phyloP scores from a whole-genome alignment of 1,140 invertebrate genomes.

The Notospermus geniculatus region DNA sequence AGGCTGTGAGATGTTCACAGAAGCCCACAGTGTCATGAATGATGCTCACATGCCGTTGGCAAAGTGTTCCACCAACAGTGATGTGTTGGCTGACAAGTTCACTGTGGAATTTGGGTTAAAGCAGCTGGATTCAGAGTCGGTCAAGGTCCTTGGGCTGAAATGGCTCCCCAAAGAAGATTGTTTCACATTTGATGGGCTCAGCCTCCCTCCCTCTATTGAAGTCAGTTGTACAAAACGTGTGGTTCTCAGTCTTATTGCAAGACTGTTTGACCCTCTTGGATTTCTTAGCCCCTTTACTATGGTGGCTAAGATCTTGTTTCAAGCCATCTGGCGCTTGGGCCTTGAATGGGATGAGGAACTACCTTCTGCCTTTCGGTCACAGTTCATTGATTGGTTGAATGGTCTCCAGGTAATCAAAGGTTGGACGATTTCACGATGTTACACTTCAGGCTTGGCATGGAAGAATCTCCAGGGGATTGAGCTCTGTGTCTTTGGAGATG shows the following conservation, averaged over 20 bases:
- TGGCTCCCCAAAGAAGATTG: conserved; percentile 1
- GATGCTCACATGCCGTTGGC: not conserved
- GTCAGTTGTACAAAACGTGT: conserved; percentile 1
- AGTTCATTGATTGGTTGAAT: not conserved
- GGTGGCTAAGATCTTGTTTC: conserved; percentile 6
- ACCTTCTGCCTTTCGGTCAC: not conserved
- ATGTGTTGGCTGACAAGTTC: not conserved
- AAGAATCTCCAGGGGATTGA: too few species aligned
- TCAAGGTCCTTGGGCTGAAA: conserved; percentile 3
- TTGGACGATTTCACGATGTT: conserved; percentile 7
- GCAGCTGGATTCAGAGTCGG: too few species aligned
- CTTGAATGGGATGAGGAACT: conserved; percentile 6
- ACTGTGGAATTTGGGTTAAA: not conserved
- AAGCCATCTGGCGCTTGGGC: not conserved
- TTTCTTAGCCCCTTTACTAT: conserved; percentile 3
- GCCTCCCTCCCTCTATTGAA: not conserved
- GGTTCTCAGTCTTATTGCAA: not conserved
- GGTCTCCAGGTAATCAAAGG: not conserved
- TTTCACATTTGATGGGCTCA: conserved; percentile 3
- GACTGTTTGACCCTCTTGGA: conserved; percentile 6
- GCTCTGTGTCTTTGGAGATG: too few species aligned
- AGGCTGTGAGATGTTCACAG: conserved; percentile 28
- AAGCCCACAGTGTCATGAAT: not conserved
- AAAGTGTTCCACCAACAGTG: conserved; percentile 8
- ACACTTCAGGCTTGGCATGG: too few species aligned